Evolutionary conservation across 2,797 vertebrate genomes (phyloP), one percentile per base, ranked within the genome.

Genomic region (Dendrocincla tyrannina): DNA sequence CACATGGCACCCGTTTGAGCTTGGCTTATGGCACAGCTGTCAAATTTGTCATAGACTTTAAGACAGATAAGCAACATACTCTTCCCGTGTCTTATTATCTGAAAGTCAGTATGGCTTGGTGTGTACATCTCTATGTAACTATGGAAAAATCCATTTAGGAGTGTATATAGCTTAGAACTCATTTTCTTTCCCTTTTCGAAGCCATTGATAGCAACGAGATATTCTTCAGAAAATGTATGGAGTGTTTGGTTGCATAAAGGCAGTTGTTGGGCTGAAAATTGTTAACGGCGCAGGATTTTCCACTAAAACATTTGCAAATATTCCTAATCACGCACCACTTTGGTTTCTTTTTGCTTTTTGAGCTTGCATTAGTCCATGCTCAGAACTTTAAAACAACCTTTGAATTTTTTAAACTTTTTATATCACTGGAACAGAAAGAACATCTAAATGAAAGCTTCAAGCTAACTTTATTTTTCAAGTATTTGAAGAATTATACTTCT

Each of bases 391-490:
- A 95, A 78, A 73, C 73, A 81, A 93, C 47, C 59, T 82, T 68
- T 37, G 83, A 86, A 69, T 91, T 97, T 96, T 94, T 91, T 55
- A 87, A 92, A 82, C 42, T 79, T 96, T 96, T 96, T 94, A 25
- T 95, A 95, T 91, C 59, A 86, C 64, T 96, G 91, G 79, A 94
- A 86, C 27, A 83, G 55, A 85, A 87, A 85, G 66, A 93, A 28
- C 88, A 79, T 83, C 93, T 95, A 82, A 94, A 91, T 91, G 77
- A 91, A 89, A 90, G 77, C 74, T 73, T 96, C 74, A 82, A 59
- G 75, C 85, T 85, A 66, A 64, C 60, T 93, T 97, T 75, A 91
- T 93, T 97, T 95, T 92, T 93, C 75, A 85, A 47, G 63, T 89
- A 50, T 84, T 94, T 93, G 72, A 90, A 83, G 60, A 93, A 89